Evolutionary conservation across 2,797 vertebrate genomes (phyloP), one percentile per base, ranked within the genome.

Genomic region (Galagoides demidoff): DNA sequence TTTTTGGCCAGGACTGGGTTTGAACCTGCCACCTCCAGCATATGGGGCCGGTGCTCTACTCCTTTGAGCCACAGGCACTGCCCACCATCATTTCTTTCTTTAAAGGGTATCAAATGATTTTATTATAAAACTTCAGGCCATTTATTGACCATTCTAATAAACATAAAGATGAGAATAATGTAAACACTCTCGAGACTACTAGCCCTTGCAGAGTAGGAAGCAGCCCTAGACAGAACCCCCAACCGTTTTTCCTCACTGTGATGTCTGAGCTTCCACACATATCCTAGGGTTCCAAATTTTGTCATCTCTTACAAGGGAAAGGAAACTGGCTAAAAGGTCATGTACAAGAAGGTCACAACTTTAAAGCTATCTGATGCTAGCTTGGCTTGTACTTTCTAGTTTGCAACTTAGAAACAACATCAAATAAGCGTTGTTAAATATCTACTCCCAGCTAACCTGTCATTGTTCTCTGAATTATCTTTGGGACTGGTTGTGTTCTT

Each of bases 91-190:
- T 49, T 49, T 16, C 49, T 49, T 49, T 49, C 12, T 49, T 49
- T 49, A 14, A 63, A 61, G 37, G 73, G 16, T 64, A 74, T 20
- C 64, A 87, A 82, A 82, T n/a, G 25, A 73, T 76, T 96, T 96
- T 91, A 96, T 86, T 97, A 95, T 6, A 95, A 97, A 97, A 94
- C 29, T 19, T 85, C 13, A 78, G 43, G 31, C 66, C 78, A 66
- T 49, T 49, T 49, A 49, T 20, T 76, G 17, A 20, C 73, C 43
- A 49, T 63, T 84, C 94, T 92, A 91, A 85, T 89, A 97, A 96
- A 77, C 52, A 66, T 39, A 76, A 90, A 92, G 17, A 23, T 0
- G 12, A 83, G 64, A 88, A 92, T 43, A 85, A 92, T 83, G 59
- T 45, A 93, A 70, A 86, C 19, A 74, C 6, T 81, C 14, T 12